Evolutionary conservation across 1,140 invertebrate genomes (phyloP).

Genomic region (Paraescarpia echinospica): DNA sequence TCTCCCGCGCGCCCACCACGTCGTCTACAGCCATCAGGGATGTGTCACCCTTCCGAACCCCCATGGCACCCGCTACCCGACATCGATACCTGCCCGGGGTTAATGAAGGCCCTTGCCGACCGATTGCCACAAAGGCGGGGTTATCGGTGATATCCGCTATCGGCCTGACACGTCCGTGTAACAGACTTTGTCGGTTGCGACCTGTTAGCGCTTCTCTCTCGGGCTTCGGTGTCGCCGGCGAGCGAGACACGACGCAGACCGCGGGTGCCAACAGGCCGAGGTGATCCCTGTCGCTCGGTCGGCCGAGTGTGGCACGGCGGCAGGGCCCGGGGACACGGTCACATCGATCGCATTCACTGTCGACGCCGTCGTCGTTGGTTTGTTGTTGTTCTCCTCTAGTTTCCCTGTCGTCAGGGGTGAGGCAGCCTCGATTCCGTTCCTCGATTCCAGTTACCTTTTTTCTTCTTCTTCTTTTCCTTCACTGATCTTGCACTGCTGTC

Average conservation of each 20-base stretch:
- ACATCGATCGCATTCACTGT: neutral
- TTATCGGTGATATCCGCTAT: neutral
- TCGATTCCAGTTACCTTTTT: no score
- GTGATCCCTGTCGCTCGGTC: neutral
- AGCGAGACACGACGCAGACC: neutral
- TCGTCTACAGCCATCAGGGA: neutral
- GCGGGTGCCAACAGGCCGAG: neutral
- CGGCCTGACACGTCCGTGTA: neutral
- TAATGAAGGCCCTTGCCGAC: neutral
- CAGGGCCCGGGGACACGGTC: neutral
- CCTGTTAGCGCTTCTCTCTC: neutral
- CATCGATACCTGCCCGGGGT: neutral
- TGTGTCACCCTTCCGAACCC: neutral
- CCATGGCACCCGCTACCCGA: neutral
- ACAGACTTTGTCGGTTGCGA: neutral
- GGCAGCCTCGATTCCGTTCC: no score
- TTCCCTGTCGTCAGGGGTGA: no score
- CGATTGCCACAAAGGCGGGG: neutral
- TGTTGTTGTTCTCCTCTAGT: no score
- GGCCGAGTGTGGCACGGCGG: neutral
- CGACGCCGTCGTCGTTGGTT: no score
- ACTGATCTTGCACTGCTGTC: no score
- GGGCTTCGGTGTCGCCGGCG: neutral
- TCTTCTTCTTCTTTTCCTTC: no score
- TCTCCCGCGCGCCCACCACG: no score